Percentiles rank a stretch among this genome's conserved stretches.
These are phyloP conservation scores for Cyanoramphus novaezelandiae DNA, from an alignment of 2,113 vertebrate genomes.

Conservation along the genomic window DNA sequence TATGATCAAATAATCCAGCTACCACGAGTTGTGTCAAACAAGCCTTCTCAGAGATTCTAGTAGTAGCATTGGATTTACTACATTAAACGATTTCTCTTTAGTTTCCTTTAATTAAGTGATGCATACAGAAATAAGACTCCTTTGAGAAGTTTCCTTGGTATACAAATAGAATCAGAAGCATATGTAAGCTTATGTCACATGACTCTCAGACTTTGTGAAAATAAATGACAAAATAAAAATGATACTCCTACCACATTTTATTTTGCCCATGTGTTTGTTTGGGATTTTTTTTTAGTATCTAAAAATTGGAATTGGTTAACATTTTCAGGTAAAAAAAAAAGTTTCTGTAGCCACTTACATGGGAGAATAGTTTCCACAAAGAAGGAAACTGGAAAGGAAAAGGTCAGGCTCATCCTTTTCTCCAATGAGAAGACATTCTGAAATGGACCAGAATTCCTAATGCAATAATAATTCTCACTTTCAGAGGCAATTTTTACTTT, in stretches of 20 bases:
- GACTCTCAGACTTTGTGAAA: neutral
- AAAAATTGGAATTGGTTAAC: neutral
- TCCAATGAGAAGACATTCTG: neutral
- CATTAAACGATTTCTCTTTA: neutral
- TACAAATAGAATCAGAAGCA: neutral
- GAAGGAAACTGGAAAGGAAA: neutral
- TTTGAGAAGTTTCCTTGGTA: neutral
- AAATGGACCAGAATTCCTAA: neutral
- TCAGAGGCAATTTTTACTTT: neutral
- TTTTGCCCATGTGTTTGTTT: neutral
- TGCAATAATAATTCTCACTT: neutral
- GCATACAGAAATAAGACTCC: neutral
- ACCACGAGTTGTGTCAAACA: neutral
- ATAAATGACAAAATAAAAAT: neutral
- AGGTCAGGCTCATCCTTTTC: neutral
- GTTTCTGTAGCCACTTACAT: neutral
- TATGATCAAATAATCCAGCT: neutral
- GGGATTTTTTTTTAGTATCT: neutral
- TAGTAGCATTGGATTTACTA: neutral
- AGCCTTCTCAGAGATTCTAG: neutral
- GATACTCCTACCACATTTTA: neutral
- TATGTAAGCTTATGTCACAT: neutral
- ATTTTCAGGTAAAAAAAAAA: neutral
- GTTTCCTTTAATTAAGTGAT: neutral
- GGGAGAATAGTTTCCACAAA: neutral